Conservation (phyloP, 2,113 vertebrate species). For the Archilochus colubris region DNA sequence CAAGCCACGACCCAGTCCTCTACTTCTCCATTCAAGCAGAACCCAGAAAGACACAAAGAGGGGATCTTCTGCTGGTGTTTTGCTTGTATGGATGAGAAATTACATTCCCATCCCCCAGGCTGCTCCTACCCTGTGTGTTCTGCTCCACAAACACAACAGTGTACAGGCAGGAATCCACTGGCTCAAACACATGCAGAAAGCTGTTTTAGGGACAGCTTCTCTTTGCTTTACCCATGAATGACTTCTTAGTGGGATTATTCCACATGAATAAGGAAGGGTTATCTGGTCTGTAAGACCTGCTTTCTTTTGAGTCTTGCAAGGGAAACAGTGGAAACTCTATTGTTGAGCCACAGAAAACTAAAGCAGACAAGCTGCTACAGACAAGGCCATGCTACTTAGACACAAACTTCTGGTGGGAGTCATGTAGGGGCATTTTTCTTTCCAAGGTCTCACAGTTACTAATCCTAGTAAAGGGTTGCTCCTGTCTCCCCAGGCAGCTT, state of each 20-base stretch:
- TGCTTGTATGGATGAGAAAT: neutral
- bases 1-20: neutral
- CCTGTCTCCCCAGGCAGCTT: neutral
- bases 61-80: neutral
- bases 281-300: constrained; percentile 59
- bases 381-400: neutral
- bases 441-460: neutral
- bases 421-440: neutral
- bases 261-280: constrained; percentile 68
- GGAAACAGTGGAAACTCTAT: constrained; percentile 60
- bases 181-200: constrained; percentile 24
- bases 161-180: constrained; percentile 32
- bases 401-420: neutral
- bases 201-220: constrained; percentile 61
- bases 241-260: constrained; percentile 63
- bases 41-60: neutral
- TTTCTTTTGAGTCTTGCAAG: constrained; percentile 59
- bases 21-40: neutral
- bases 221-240: constrained; percentile 68
- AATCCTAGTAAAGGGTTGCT: neutral
- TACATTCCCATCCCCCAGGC: neutral
- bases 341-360: constrained; percentile 53
- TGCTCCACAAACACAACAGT: neutral
- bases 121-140: neutral
- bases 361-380: constrained; percentile 2